Evolutionary conservation across 2,797 vertebrate genomes (phyloP).

Genomic region (Cygnus olor): DNA sequence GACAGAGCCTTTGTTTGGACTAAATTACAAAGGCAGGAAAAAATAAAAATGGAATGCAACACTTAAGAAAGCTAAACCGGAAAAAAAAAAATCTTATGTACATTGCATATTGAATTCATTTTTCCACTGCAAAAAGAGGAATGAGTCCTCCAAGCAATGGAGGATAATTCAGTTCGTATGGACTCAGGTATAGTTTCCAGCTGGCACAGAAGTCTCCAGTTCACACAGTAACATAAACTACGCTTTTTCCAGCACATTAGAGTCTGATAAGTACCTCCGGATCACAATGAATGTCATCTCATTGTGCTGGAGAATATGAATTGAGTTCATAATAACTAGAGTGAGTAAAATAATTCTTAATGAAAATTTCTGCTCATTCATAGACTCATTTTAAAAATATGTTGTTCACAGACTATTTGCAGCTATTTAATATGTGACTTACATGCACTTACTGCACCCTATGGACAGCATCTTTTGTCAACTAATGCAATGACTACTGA

Average conservation of each 20-base stretch:
- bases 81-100: slow-evolving; percentile 42
- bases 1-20: slow-evolving; percentile 33
- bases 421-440: neutral
- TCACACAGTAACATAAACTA: neutral
- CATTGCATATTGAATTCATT: slow-evolving; percentile 20
- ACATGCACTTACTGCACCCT: neutral
- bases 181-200: neutral
- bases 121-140: neutral
- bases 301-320: neutral
- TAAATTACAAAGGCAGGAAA: slow-evolving; percentile 16
- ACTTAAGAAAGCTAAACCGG: slow-evolving; percentile 15
- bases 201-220: neutral
- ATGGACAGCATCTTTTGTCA: neutral
- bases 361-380: neutral
- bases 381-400: neutral
- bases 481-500: neutral
- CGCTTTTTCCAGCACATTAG: neutral
- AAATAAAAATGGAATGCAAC: slow-evolving; percentile 37
- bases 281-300: neutral
- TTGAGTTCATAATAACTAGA: neutral
- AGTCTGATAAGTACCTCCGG: neutral
- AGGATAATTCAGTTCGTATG: neutral
- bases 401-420: neutral
- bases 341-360: neutral
- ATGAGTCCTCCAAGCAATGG: neutral